Evolutionary conservation across 2,113 vertebrate genomes (phyloP).

Genomic region (Oryzias woworae): DNA sequence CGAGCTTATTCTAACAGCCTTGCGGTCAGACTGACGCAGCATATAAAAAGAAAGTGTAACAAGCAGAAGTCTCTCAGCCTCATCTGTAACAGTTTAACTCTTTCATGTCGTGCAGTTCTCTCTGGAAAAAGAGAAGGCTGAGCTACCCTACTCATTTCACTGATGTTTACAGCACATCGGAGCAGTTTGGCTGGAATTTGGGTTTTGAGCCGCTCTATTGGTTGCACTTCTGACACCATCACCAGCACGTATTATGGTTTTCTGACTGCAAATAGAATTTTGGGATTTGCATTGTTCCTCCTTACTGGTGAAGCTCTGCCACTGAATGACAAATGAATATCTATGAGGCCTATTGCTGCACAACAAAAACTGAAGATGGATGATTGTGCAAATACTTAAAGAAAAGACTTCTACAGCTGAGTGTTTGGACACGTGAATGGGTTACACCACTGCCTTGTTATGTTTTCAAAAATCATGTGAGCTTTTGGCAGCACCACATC

Average conservation of each 20-base stretch:
- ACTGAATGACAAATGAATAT: no score
- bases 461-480: no score
- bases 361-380: no score
- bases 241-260: constrained; percentile 1
- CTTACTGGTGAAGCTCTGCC: constrained; percentile 3
- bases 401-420: no score
- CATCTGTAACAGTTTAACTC: neutral
- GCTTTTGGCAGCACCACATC: no score
- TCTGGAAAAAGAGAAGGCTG: no score
- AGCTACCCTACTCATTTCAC: no score
- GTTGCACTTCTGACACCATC: neutral
- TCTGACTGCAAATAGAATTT: constrained; percentile 7
- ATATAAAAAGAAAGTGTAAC: neutral
- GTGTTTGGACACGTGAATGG: no score
- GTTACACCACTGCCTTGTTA: no score
- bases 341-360: no score
- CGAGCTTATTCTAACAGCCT: constrained; percentile 9
- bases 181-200: neutral
- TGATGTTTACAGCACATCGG: neutral
- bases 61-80: neutral
- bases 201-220: neutral
- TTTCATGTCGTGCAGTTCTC: neutral
- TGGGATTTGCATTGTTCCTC: constrained; percentile 35
- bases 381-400: no score
- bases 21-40: constrained; percentile 4